Base-by-base conservation (phyloP, 2,113 vertebrate species). In the Alethe diademata region DNA sequence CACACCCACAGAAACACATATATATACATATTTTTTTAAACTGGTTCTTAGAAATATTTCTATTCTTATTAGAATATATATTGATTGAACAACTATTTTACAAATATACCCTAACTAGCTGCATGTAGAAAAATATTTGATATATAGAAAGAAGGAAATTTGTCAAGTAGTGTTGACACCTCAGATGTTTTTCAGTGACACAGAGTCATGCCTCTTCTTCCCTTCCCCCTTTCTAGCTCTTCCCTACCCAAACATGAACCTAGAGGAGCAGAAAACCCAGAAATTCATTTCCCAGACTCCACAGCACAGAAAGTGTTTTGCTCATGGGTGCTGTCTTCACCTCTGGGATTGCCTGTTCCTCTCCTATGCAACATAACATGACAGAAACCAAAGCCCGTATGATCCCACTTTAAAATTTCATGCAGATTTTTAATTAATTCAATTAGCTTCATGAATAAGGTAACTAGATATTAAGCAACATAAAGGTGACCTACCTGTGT, bases 401-500 rank as follows among this genome's bases (percentile, higher is more conserved):
- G 69, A 79, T 24, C n/a, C 5, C 25, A 33, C 29, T 78, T 75
- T 50, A 78, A 87, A 89, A 79, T 78, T 75, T 84, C 23, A 23
- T 35, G 20, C 45, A 73, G 51, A 33, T 79, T 42, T 56, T 86
- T 62, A 35, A 67, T 48, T 58, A 78, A 86, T 50, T 83, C 36
- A 50, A 36, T 54, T 90, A 92, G 53, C 31, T 74, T 86, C 25
- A 53, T 87, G 35, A 96, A 71, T 54, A 94, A 23, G 19, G 10
- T 40, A 78, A 66, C 82, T 85, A 79, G 36, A 42, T 54, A 76
- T 31, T 81, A 88, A 91, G 38, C 36, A 65, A 75, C 64, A 38
- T 66, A 89, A 88, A 94, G 72, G 56, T 93, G 74, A 91, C 71
- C 50, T 86, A 70, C 64, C 62, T 88, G 38, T 78, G 33, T 35